Conservation (phyloP, 2,113 vertebrate species). For the Urocynchramus pylzowi region DNA sequence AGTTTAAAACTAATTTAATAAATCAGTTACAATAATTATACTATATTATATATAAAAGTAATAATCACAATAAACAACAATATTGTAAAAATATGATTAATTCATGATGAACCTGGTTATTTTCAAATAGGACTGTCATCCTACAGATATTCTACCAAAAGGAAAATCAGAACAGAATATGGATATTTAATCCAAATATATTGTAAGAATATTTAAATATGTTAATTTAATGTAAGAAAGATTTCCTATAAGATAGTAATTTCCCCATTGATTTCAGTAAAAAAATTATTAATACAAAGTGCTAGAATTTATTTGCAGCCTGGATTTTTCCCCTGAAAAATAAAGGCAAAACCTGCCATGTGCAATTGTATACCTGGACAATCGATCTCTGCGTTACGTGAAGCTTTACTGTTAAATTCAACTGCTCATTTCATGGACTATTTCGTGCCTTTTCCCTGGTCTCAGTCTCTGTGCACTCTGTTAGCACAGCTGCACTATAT, state of each 20-base stretch:
- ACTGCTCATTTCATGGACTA: background rate
- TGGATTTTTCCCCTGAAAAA: background rate
- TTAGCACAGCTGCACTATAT: slow-evolving; percentile 16
- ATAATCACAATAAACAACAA: background rate
- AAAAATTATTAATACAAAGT: background rate
- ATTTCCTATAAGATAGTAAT: background rate
- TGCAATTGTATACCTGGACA: background rate
- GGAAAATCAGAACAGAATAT: background rate
- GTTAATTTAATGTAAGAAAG: background rate
- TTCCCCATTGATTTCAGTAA: background rate
- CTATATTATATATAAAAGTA: background rate
- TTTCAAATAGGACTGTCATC: background rate
- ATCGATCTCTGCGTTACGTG: background rate
- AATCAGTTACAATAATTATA: background rate
- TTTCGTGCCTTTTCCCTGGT: background rate
- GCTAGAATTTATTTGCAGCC: background rate
- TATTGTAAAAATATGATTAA: background rate
- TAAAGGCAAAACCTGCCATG: background rate
- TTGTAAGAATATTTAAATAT: background rate
- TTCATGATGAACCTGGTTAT: background rate
- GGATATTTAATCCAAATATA: background rate
- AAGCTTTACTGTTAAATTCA: background rate
- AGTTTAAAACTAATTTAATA: background rate
- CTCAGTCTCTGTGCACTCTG: background rate
- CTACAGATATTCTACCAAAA: background rate